A percentile compares a stretch with the other conserved stretches of the same genome.
Evolutionary conservation across 2,888 invertebrate genomes (phyloP).

Genomic region (Andrena marginata): DNA sequence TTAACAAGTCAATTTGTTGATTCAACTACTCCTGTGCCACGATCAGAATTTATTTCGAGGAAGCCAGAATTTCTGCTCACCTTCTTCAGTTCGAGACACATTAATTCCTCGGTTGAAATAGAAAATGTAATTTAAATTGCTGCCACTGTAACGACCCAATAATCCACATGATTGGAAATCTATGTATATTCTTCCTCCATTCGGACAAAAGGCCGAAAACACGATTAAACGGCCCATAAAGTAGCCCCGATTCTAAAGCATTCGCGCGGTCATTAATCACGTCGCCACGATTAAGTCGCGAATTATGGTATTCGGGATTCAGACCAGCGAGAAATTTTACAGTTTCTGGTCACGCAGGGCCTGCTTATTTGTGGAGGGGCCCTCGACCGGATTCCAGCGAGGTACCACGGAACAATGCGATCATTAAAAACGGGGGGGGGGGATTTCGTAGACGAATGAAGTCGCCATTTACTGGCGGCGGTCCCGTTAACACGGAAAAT

Average conservation of each 20-base stretch:
- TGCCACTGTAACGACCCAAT: no score
- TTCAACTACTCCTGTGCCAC: no score
- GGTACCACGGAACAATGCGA: background rate
- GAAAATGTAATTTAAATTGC: no score
- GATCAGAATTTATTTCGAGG: no score
- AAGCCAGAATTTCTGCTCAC: no score
- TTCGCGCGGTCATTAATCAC: conserved; percentile 24
- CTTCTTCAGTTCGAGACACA: no score
- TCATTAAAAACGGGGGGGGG: conserved; percentile 2
- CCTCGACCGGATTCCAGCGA: background rate
- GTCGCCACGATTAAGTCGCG: conserved; percentile 10
- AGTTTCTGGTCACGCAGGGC: conserved; percentile 28
- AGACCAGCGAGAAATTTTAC: conserved; percentile 19
- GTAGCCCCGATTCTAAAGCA: background rate
- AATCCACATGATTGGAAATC: no score
- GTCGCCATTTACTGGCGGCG: background rate
- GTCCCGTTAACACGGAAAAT: conserved; percentile 40
- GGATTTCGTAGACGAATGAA: conserved; percentile 10
- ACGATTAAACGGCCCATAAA: background rate
- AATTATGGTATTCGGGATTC: conserved; percentile 13
- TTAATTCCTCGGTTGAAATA: no score
- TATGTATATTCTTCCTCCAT: no score
- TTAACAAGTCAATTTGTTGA: no score
- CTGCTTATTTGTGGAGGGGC: background rate
- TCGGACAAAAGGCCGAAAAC: background rate